phyloP scores from a whole-genome alignment of 2,797 vertebrate species.

The Lutjanus argentimaculatus region DNA sequence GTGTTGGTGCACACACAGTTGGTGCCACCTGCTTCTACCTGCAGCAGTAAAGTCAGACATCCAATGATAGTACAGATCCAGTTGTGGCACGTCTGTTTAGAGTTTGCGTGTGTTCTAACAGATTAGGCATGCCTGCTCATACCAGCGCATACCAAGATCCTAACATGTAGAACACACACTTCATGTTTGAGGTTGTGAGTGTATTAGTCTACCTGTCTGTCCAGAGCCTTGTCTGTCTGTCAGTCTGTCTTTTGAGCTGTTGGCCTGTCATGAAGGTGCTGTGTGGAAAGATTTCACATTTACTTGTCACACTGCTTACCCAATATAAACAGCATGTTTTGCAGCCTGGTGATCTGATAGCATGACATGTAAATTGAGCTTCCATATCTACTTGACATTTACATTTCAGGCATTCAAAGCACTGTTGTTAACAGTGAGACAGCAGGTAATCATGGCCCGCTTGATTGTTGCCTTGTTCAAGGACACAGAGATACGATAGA shows the following conservation, averaged over 20 bases:
- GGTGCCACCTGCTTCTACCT: conserved; percentile 31
- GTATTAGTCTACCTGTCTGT: neutral
- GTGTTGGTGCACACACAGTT: neutral
- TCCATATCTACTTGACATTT: conserved; percentile 5
- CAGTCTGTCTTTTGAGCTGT: neutral
- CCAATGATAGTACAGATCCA: conserved; percentile 6
- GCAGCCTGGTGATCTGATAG: conserved; percentile 15
- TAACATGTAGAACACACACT: neutral
- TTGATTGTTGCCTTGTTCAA: neutral
- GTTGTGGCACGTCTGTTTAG: conserved; percentile 31
- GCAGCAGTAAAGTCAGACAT: neutral
- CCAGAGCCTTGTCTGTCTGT: neutral
- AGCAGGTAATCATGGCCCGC: neutral
- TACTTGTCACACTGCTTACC: neutral
- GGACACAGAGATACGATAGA: neutral
- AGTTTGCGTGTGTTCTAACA: conserved; percentile 16
- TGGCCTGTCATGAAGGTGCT: neutral
- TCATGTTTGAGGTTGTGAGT: neutral
- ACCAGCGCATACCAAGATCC: conserved; percentile 39
- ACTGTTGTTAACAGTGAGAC: neutral
- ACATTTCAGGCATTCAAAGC: neutral
- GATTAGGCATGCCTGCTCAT: conserved; percentile 40
- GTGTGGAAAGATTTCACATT: neutral
- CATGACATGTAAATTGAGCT: neutral
- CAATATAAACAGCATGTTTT: neutral